Percentiles rank a stretch among this genome's conserved stretches.
Evolutionary conservation across 2,888 invertebrate genomes (phyloP).

Genomic region (Arrhopalites spinosus): DNA sequence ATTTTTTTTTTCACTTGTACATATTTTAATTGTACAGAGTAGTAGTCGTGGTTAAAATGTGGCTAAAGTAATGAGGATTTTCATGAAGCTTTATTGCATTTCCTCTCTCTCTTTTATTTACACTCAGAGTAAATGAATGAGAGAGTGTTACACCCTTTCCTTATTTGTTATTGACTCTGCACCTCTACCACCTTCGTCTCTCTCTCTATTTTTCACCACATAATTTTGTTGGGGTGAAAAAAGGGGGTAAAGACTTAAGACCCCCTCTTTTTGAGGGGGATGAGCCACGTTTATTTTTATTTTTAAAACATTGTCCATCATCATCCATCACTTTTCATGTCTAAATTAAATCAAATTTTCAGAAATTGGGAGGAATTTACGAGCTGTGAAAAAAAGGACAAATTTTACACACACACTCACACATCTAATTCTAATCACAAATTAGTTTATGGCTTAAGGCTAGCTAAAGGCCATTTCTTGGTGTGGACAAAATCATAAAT

Average conservation of each 20-base stretch:
- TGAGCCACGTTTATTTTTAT: too few relatives aligned
- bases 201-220: not conserved
- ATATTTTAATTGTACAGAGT: not conserved
- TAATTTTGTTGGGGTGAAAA: too few relatives aligned
- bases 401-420: too few relatives aligned
- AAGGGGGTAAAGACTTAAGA: too few relatives aligned
- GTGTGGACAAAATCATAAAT: not conserved
- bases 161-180: slow-evolving; percentile 14
- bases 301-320: too few relatives aligned
- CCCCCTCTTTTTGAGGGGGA: not conserved
- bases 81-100: slow-evolving; percentile 6
- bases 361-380: too few relatives aligned
- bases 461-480: too few relatives aligned
- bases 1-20: not conserved
- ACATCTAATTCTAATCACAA: too few relatives aligned
- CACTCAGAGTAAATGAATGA: not conserved
- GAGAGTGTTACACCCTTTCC: slow-evolving; percentile 10
- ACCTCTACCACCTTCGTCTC: not conserved
- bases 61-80: not conserved
- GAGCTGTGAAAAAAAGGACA: too few relatives aligned
- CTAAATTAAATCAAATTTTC: too few relatives aligned
- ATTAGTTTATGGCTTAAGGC: too few relatives aligned
- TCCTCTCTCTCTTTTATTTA: not conserved
- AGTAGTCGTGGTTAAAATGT: not conserved
- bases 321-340: too few relatives aligned